Percentiles rank a stretch among this genome's conserved stretches.
These are phyloP conservation scores for Mizuhopecten yessoensis DNA, from an alignment of 1,140 invertebrate genomes.

Conservation along the genomic window DNA sequence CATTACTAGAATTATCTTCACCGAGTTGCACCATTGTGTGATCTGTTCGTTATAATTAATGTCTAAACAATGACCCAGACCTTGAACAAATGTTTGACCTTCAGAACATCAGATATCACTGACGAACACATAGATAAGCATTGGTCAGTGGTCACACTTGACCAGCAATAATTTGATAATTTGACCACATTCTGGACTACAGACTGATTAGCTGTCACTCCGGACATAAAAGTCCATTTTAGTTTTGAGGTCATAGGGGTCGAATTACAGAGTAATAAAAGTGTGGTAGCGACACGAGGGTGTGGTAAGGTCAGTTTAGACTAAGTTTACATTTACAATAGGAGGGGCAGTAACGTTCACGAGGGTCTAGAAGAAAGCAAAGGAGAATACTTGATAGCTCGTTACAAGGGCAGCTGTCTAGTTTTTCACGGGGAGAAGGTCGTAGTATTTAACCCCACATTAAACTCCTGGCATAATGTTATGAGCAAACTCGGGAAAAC, in stretches of 20 bases:
- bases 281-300: neutral
- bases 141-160: conserved; percentile 4
- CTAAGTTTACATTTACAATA: no score
- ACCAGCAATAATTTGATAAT: conserved; percentile 4
- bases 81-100: no score
- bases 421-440: no score
- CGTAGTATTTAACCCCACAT: no score
- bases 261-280: neutral
- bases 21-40: no score
- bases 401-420: no score
- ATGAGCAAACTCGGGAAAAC: no score
- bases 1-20: no score
- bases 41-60: neutral
- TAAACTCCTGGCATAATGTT: no score
- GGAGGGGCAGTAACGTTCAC: neutral
- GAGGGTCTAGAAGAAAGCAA: neutral
- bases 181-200: neutral
- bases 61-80: neutral
- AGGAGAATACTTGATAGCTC: no score
- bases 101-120: neutral
- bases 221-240: neutral
- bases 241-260: neutral
- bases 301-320: neutral
- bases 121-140: neutral
- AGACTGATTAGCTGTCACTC: conserved; percentile 5